Base-by-base conservation (phyloP, 2,797 vertebrate species). In the Spinibarbus caldwelli region DNA sequence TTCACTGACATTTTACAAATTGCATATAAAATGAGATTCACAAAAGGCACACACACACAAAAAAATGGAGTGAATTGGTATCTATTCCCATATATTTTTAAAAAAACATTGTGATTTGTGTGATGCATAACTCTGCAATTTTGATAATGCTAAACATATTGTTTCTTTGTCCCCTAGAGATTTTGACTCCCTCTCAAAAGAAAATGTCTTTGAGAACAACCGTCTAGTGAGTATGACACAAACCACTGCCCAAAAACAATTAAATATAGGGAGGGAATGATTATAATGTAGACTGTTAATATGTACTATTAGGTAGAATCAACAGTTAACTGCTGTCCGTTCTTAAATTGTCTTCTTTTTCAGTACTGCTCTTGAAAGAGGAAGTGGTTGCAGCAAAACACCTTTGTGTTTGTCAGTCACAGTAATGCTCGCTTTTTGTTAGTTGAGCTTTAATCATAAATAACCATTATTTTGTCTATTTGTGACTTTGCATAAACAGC, bases 201-300 rank as follows among this genome's bases (percentile, higher is more conserved):
- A 99, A 90, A 97, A 99, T 36, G 94, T 99, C 88, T 99, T 97
- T 12, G 97, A 98, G 89, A 99, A 99, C 94, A 99, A 99, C 93
- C 95, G 89, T 47, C 94, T 99, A 96, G 98, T 99, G 91, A 98
- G 98, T 95, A 0, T 82, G 49, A 23, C 47, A 47, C 47, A 34
- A 43, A 71, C 36, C 19, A n/a, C 31, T 80, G 75, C 38, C 73
- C 73, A 52, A 49, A 79, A 80, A 45, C 54, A 8, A 86, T 47
- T 3, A 77, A 75, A 79, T 83, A 49, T 29, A 6, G 36, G 57
- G 78, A 62, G 72, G 19, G 36, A 21, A 29, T 41, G 45, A 21
- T 19, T 21, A 23, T 26, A 47, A n/a, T 57, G 57, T 81, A 62
- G 21, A n/a, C 21, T 62, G 47, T 34, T 73, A 57, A 41, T 41